These are phyloP conservation scores for Metopolophium dirhodum DNA, from an alignment of 1,140 invertebrate genomes.

Conservation along the genomic window DNA sequence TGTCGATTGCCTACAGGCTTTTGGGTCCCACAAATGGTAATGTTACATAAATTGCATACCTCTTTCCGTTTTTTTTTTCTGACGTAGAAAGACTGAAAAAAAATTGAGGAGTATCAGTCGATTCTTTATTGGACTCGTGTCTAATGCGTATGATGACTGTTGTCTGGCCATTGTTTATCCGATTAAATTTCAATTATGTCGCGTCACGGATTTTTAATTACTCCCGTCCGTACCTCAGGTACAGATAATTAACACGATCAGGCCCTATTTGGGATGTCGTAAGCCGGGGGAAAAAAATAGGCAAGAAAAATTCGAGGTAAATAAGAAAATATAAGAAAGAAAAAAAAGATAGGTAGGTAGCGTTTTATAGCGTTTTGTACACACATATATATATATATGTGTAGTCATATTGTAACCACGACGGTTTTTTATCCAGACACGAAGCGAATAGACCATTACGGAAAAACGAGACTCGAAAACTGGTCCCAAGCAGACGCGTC, in stretches of 20 bases:
- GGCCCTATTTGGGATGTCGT: slow-evolving; percentile 54
- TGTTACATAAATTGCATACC: slow-evolving; percentile 51
- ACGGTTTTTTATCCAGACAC: slow-evolving; percentile 40
- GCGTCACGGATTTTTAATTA: slow-evolving; percentile 54
- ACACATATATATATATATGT: not conserved
- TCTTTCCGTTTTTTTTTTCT: not conserved
- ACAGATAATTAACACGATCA: slow-evolving; percentile 52
- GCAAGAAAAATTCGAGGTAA: slow-evolving; percentile 34
- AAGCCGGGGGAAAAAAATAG: slow-evolving; percentile 3
- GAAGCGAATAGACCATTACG: slow-evolving; percentile 32
- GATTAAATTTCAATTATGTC: slow-evolving; percentile 46
- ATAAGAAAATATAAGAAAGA: not conserved
- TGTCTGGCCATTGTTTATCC: slow-evolving; percentile 39
- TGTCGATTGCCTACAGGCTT: slow-evolving; percentile 26
- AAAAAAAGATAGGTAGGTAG: not conserved
- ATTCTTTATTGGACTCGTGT: slow-evolving; percentile 47
- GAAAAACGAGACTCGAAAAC: slow-evolving; percentile 55
- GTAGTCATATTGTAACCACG: not conserved
- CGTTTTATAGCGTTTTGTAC: not conserved
- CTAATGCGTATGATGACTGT: not conserved
- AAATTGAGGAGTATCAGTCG: not conserved
- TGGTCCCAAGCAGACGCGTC: slow-evolving; percentile 46
- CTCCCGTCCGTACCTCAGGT: slow-evolving; percentile 13
- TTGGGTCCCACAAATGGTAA: slow-evolving; percentile 52
- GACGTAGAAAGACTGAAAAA: not conserved